A percentile compares a stretch with the other conserved stretches of the same genome.
Conservation (phyloP, 2,113 vertebrate genomes). For the Halichoeres trimaculatus region DNA sequence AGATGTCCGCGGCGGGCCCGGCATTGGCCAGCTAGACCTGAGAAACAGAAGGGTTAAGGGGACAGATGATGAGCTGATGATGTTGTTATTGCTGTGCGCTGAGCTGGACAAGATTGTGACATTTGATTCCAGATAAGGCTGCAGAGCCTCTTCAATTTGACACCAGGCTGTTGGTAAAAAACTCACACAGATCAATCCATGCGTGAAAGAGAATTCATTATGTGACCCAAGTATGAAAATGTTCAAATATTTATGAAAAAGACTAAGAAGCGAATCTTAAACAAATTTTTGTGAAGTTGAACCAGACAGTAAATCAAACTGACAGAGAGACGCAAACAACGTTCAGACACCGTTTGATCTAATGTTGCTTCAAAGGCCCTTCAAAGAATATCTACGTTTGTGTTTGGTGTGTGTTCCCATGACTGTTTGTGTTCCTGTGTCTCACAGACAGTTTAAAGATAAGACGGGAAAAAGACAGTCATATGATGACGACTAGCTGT, state of each 20-base stretch:
- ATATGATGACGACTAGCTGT: constrained; percentile 46
- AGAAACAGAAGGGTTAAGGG: neutral
- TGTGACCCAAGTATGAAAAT: neutral
- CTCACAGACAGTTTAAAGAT: constrained; percentile 33
- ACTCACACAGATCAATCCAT: neutral
- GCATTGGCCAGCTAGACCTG: constrained; percentile 81
- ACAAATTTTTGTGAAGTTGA: neutral
- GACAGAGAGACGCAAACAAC: neutral
- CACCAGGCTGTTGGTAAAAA: neutral
- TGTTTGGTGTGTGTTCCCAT: neutral
- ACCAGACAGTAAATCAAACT: constrained; percentile 7
- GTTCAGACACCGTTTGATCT: constrained; percentile 22
- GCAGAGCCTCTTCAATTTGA: neutral
- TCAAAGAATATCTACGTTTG: neutral
- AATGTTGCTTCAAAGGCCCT: constrained; percentile 11
- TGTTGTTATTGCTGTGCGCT: neutral
- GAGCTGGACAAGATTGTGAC: neutral
- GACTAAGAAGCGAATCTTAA: neutral
- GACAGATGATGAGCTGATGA: constrained; percentile 1
- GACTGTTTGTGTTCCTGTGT: constrained; percentile 4
- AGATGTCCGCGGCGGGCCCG: constrained; percentile 74
- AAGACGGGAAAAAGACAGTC: constrained; percentile 21
- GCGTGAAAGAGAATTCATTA: neutral
- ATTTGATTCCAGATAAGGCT: neutral
- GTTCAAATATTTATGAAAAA: neutral